phyloP scores from a whole-genome alignment of 2,888 invertebrate genomes.

The Andrena bucephala region DNA sequence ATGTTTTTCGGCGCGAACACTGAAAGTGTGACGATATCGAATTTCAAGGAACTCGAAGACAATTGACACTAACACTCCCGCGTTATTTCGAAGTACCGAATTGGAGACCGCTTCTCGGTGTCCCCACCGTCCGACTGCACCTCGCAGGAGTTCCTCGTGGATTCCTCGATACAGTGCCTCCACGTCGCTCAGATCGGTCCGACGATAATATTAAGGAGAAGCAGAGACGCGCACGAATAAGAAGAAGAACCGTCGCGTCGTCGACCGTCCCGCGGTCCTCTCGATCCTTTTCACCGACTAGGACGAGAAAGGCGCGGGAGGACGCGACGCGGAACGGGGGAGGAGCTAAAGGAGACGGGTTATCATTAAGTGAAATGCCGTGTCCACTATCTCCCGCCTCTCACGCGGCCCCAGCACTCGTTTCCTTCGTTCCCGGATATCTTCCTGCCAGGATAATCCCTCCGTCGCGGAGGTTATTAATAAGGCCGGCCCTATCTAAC shows the following conservation, averaged over 20 bases:
- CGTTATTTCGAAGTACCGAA: background rate
- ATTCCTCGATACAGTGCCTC: constrained; percentile 62
- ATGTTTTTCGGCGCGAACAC: too few species aligned
- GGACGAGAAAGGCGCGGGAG: constrained; percentile 25
- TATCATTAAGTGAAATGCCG: constrained; percentile 85
- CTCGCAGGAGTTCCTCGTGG: too few species aligned
- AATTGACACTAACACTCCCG: background rate
- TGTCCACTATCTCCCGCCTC: constrained; percentile 83
- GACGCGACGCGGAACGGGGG: constrained; percentile 14
- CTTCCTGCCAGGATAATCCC: constrained; percentile 75
- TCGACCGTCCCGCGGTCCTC: constrained; percentile 58
- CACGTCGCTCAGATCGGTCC: constrained; percentile 80
- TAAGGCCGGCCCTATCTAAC: constrained; percentile 83
- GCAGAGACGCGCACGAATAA: constrained; percentile 66
- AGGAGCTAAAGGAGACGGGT: constrained; percentile 75
- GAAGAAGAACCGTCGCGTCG: constrained; percentile 58
- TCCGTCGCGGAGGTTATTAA: constrained; percentile 82
- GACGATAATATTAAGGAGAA: constrained; percentile 75
- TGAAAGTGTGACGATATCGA: too few species aligned
- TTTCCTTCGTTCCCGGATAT: constrained; percentile 73
- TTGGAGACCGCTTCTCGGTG: background rate
- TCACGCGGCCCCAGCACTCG: constrained; percentile 73
- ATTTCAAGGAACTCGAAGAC: too few species aligned
- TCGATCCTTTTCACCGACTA: constrained; percentile 47
- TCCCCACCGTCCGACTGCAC: too few species aligned